Conservation (phyloP, 2,888 invertebrate genomes). For the Hanleya hanleyi region DNA sequence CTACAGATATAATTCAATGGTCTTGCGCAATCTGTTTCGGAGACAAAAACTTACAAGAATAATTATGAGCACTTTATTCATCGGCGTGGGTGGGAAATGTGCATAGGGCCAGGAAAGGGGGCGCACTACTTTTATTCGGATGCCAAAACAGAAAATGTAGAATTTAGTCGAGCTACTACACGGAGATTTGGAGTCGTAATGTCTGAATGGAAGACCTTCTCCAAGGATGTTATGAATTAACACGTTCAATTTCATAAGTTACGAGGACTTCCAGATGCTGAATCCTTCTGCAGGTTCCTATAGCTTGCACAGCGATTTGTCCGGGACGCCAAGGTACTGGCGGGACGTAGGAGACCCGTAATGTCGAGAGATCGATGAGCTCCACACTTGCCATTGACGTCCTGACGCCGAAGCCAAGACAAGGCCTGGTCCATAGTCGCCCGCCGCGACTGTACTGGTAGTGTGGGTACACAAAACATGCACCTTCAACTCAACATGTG, state of each 20-base stretch:
- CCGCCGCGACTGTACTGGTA: background rate
- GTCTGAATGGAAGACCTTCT: background rate
- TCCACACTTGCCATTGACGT: background rate
- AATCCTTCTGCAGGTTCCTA: background rate
- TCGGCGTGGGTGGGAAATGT: too few species aligned
- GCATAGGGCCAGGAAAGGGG: too few species aligned
- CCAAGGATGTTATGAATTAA: conserved; percentile 6
- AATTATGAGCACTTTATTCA: too few species aligned
- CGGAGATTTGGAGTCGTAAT: background rate
- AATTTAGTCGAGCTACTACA: too few species aligned
- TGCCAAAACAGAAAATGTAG: too few species aligned
- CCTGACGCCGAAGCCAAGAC: background rate
- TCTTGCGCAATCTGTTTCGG: background rate
- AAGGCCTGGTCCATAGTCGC: too few species aligned
- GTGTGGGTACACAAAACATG: background rate
- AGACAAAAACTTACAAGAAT: too few species aligned
- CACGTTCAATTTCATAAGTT: background rate
- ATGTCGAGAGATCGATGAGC: background rate
- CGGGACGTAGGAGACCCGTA: background rate
- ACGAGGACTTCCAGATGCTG: background rate
- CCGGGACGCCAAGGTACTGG: background rate
- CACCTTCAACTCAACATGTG: background rate
- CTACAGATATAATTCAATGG: background rate
- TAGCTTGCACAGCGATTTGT: background rate
- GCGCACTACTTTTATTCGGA: too few species aligned